Evolutionary conservation across 64 coral and sea anemone species (phyloP), one percentile per base, ranked within the genome.

Genomic region (Porites australiensis): DNA sequence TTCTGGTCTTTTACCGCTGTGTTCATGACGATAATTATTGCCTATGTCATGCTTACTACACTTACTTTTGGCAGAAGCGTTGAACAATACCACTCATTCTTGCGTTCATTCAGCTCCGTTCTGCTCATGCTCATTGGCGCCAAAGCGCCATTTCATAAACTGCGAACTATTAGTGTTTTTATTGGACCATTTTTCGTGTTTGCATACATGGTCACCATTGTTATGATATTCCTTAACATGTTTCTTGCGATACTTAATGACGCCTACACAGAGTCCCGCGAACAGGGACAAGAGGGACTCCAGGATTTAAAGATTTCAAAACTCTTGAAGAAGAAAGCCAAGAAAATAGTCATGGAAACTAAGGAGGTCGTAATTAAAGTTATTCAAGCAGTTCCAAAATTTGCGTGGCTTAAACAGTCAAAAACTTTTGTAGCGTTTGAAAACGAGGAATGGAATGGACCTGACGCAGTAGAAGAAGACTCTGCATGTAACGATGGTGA

Each of bases 61-160:
- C 79, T 96, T 13, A 53, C 92, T 14, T 96, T 96, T 58, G 95
- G 95, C 13, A 77, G 27, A 52, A 93, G 75, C 18, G 58, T 96
- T 50, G 49, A 77, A 66, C 72, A 79, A 49, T 96, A 93, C 52
- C 88, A 71, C 53, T 83, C 95, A 14, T 96, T 96, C 54, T 18
- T 86, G 21, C 70, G 62, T 14, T 86, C 91, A n/a, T 75, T 79
- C 11, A 93, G 82, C 61, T 27, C 85, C 14, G 50, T 93, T 7
- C 73, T 93, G 8, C 58, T 87, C 15, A 93, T 87, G 75, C 70
- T 93, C 10, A 50, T 93, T 15, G 91, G 91, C 44, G 64, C 82
- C 22, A 87, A 83, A 7, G 85, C 85, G 44, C 91, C 73, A 6
- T 52, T 93, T n/a, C 59, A 81, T 20, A 52, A 93, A 68, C 58